Evolutionary conservation across 2,113 vertebrate genomes (phyloP), one percentile per base, ranked within the genome.

Genomic region (Zingel zingel): DNA sequence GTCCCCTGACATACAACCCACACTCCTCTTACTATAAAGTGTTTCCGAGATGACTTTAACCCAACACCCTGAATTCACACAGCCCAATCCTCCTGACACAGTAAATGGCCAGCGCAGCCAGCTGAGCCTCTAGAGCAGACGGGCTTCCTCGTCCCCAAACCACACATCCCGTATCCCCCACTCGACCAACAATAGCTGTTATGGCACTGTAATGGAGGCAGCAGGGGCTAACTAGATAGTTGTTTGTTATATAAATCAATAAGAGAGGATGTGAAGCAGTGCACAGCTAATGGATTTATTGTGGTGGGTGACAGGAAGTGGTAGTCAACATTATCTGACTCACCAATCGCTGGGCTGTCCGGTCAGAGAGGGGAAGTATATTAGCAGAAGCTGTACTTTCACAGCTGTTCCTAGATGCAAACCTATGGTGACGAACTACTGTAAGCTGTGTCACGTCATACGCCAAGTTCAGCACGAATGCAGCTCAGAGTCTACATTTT

Each of bases 211-310:
- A 73, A 75, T 79, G 76, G 87, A 77, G 54, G 57, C 70, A 85
- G 79, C 51, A 14, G 84, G 79, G 70, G 79, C 69, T 39, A 78
- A 86, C 83, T 81, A 80, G 84, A 62, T 81, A 68, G 87, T 81
- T 47, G 85, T 76, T 81, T 56, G 81, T 71, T 85, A 91, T 85
- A 91, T 61, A 85, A 92, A 92, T 94, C 93, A 91, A 94, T 94
- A 92, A 30, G 76, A 11, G 48, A 82, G 93, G 86, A 90, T 85
- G 91, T 91, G 91, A 87, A 91, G 89, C 74, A 85, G 85, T 73
- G 83, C 74, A 84, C 84, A 69, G 79, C 88, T 92, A 94, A 94
- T 94, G 90, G 89, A 85, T 90, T 85, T 75, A 88, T 86, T 84
- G 89, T 87, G 86, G 86, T 82, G 83, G 82, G 72, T 86, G 87